These are phyloP conservation scores for Hydriomena furcata DNA, from an alignment of 2,888 invertebrate genomes.

Conservation along the genomic window DNA sequence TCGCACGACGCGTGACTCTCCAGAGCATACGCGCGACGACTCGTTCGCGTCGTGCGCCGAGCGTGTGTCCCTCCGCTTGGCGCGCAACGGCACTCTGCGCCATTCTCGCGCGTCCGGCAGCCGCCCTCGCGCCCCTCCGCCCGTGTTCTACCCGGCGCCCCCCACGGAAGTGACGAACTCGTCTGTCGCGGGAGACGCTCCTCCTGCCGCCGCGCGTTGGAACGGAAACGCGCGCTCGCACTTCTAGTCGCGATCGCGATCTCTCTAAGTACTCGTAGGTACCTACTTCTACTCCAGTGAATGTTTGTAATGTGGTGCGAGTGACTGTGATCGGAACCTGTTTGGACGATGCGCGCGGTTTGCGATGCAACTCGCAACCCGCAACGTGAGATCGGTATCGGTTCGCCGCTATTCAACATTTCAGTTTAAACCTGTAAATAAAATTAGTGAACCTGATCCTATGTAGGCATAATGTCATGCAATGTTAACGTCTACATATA, in stretches of 20 bases:
- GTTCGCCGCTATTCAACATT: too few relatives aligned
- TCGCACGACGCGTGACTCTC: constrained; percentile 84
- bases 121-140: constrained; percentile 51
- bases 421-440: too few relatives aligned
- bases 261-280: neutral
- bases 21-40: constrained; percentile 89
- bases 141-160: constrained; percentile 66
- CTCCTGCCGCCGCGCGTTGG: constrained; percentile 47
- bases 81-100: constrained; percentile 70
- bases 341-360: too few relatives aligned
- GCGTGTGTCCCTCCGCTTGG: constrained; percentile 86
- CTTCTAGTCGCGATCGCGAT: constrained; percentile 7
- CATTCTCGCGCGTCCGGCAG: constrained; percentile 53
- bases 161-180: constrained; percentile 44
- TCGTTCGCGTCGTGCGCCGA: constrained; percentile 92
- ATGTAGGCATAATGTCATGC: too few relatives aligned
- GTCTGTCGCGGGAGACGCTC: constrained; percentile 16
- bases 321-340: neutral
- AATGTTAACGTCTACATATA: too few relatives aligned
- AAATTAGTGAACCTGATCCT: too few relatives aligned
- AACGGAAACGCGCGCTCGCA: constrained; percentile 48
- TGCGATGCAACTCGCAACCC: too few relatives aligned
- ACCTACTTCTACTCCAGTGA: too few relatives aligned
- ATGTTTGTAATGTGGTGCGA: neutral
- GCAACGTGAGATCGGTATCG: too few relatives aligned